Evolutionary conservation across 2,797 vertebrate species (phyloP).

Genomic region (Lophius americanus): DNA sequence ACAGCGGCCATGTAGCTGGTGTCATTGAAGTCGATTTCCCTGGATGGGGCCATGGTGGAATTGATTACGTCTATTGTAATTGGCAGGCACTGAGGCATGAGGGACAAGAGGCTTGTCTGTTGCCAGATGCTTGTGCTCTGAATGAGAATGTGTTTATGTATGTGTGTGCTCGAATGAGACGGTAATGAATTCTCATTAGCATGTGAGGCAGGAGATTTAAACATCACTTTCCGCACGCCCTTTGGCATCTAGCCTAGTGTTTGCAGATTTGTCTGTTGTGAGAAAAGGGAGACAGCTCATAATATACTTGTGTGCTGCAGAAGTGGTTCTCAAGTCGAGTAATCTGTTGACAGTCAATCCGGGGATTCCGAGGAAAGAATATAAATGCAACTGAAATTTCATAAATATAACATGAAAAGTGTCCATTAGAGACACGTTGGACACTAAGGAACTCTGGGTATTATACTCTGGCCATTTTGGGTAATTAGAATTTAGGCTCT

Average conservation of each 20-base stretch:
- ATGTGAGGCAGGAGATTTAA: constrained; percentile 73
- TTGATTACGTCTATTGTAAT: constrained; percentile 84
- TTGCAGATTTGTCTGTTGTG: constrained; percentile 60
- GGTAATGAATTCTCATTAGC: constrained; percentile 78
- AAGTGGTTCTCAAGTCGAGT: constrained; percentile 22
- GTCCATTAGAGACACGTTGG: no score
- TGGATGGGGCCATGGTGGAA: constrained; percentile 65
- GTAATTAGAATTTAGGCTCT: no score
- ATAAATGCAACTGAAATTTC: no score
- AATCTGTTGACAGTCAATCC: constrained; percentile 12
- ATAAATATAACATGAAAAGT: no score
- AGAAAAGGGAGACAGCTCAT: constrained; percentile 46
- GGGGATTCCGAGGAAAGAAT: constrained; percentile 13
- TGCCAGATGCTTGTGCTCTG: constrained; percentile 71
- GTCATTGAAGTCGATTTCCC: constrained; percentile 79
- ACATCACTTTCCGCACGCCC: constrained; percentile 75
- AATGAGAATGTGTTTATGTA: constrained; percentile 64
- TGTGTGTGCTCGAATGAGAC: constrained; percentile 49
- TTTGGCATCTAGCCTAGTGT: constrained; percentile 67
- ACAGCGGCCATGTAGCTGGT: constrained; percentile 63
- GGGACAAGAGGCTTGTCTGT: constrained; percentile 70
- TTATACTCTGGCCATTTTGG: no score
- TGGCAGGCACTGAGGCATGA: constrained; percentile 76
- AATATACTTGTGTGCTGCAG: constrained; percentile 43
- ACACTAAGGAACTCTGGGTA: no score